Conservation (phyloP, 2,113 vertebrate species). For the Thunnus thynnus region DNA sequence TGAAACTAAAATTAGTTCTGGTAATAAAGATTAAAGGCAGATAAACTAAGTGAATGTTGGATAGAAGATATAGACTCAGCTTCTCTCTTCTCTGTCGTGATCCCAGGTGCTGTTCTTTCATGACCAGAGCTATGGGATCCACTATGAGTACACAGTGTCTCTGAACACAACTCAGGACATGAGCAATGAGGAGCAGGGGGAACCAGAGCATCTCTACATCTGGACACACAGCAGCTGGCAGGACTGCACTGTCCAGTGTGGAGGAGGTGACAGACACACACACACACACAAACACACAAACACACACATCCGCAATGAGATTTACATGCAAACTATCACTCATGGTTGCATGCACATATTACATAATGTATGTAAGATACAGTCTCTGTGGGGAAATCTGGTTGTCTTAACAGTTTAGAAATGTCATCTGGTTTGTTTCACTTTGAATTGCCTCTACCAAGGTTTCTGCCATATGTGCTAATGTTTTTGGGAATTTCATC, state of each 20-base stretch:
- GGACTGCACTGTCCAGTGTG: conserved; percentile 93
- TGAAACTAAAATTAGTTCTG: background rate
- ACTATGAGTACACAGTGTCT: conserved; percentile 97
- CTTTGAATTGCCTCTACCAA: background rate
- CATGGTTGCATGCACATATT: background rate
- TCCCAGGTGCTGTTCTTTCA: conserved; percentile 95
- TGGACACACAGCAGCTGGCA: conserved; percentile 98
- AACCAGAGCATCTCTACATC: conserved; percentile 91
- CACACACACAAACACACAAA: background rate
- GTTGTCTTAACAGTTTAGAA: background rate
- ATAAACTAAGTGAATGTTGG: conserved; percentile 34
- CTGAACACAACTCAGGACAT: conserved; percentile 88
- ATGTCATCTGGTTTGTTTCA: conserved; percentile 10
- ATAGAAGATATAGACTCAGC: background rate
- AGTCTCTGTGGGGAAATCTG: background rate
- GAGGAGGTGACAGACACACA: conserved; percentile 88
- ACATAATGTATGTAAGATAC: background rate
- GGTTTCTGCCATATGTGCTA: background rate
- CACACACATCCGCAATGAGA: background rate
- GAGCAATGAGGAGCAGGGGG: conserved; percentile 81
- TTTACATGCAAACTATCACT: background rate
- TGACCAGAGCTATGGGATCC: conserved; percentile 96
- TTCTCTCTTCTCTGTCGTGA: background rate
- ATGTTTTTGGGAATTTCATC: background rate
- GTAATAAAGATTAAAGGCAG: background rate